Conservation (phyloP, 1,140 invertebrate genomes). For the Babylonia areolata region DNA sequence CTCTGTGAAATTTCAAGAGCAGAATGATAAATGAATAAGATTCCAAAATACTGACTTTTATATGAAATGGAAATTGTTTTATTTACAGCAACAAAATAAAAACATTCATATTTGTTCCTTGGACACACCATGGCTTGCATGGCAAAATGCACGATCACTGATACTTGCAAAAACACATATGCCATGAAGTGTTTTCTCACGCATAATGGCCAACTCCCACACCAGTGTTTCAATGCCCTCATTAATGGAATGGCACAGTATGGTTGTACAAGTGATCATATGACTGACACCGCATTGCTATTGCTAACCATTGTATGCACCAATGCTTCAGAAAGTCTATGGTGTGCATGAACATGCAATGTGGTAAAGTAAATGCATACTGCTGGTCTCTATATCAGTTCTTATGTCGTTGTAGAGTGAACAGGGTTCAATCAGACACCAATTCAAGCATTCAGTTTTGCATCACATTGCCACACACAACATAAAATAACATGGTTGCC, state of each 20-base stretch:
- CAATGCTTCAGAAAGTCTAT: background rate
- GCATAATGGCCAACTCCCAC: too few relatives aligned
- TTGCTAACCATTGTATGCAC: background rate
- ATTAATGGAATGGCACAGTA: conserved; percentile 35
- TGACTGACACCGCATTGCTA: background rate
- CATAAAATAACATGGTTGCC: too few relatives aligned
- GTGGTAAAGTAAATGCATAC: background rate
- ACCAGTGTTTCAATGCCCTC: conserved; percentile 24
- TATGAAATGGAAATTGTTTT: too few relatives aligned
- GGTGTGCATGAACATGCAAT: background rate
- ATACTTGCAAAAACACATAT: too few relatives aligned
- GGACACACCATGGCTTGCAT: too few relatives aligned
- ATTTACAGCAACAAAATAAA: too few relatives aligned
- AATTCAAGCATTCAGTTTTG: background rate
- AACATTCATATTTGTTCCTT: too few relatives aligned
- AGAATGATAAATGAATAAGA: too few relatives aligned
- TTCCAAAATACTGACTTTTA: too few relatives aligned
- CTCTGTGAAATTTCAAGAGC: too few relatives aligned
- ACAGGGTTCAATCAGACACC: background rate
- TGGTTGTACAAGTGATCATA: conserved; percentile 26
- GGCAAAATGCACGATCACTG: too few relatives aligned
- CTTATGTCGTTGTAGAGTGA: background rate
- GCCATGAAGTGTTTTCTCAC: too few relatives aligned
- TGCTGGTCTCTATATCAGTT: background rate
- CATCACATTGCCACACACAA: background rate